phyloP scores from a whole-genome alignment of 2,113 vertebrate genomes.

The Xiphophorus hellerii region DNA sequence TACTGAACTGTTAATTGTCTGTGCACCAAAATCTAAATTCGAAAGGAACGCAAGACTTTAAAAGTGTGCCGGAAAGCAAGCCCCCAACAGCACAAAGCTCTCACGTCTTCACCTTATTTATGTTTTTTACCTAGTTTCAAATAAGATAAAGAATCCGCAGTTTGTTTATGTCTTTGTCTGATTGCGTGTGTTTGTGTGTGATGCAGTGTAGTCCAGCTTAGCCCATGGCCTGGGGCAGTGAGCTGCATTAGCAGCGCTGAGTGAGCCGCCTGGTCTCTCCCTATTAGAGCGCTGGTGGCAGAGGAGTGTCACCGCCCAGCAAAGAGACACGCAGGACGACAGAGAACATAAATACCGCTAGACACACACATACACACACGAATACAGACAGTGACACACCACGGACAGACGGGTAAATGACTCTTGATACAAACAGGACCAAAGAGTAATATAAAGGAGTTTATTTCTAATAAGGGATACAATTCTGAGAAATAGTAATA shows the following conservation, averaged over 20 bases:
- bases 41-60: constrained; percentile 4
- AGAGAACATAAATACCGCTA: constrained; percentile 14
- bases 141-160: constrained; percentile 38
- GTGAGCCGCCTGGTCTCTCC: constrained; percentile 73
- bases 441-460: constrained; percentile 11
- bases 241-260: constrained; percentile 77
- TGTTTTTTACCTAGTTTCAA: constrained; percentile 24
- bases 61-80: constrained; percentile 31
- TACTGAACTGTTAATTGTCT: constrained; percentile 33
- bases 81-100: constrained; percentile 13
- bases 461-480: background rate
- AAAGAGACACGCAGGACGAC: constrained; percentile 17
- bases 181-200: constrained; percentile 36
- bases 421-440: constrained; percentile 13
- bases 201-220: constrained; percentile 68
- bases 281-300: constrained; percentile 79
- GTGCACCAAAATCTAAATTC: constrained; percentile 17
- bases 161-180: constrained; percentile 38
- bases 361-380: constrained; percentile 20
- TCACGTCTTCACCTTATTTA: constrained; percentile 44
- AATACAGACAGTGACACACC: constrained; percentile 13
- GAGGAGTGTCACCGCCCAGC: constrained; percentile 72
- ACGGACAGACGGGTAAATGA: constrained; percentile 14
- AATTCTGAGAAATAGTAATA: too few relatives aligned
- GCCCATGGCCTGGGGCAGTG: constrained; percentile 75